Evolutionary conservation across 2,888 invertebrate genomes (phyloP).

Genomic region (Lycophotia porphyrea): DNA sequence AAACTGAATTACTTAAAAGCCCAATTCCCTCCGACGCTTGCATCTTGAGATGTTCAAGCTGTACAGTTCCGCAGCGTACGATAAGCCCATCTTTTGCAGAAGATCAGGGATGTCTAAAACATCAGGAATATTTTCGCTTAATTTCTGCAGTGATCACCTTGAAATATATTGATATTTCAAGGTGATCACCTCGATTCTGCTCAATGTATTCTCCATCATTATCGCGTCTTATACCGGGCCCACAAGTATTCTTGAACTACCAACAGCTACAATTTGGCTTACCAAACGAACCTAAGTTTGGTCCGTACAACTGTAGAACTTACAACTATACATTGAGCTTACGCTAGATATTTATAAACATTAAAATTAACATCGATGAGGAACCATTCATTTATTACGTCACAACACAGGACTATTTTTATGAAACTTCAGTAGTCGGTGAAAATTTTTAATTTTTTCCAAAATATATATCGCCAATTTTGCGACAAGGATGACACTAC

Average conservation of each 20-base stretch:
- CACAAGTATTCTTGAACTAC: conserved; percentile 58
- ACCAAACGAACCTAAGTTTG: conserved; percentile 55
- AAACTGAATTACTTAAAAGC: neutral
- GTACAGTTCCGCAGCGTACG: no score
- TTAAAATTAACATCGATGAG: conserved; percentile 43
- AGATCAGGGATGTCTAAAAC: no score
- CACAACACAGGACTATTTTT: conserved; percentile 6
- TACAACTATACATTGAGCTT: conserved; percentile 65
- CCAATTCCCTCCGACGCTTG: neutral
- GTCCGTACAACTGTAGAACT: conserved; percentile 58
- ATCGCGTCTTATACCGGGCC: conserved; percentile 37
- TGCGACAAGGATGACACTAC: no score
- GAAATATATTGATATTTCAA: no score
- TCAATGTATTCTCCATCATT: neutral
- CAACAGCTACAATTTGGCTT: conserved; percentile 61
- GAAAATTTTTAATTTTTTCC: neutral
- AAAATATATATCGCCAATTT: no score
- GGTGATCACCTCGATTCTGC: no score
- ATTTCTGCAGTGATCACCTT: no score
- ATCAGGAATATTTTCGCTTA: no score
- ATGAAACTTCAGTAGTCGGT: neutral
- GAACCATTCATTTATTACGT: conserved; percentile 19
- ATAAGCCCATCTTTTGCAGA: no score
- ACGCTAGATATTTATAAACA: conserved; percentile 57
- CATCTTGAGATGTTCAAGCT: no score